Percentiles rank a stretch among this genome's conserved stretches.
phyloP scores from a whole-genome alignment of 2,888 invertebrate species.

The Linyphia triangularis region DNA sequence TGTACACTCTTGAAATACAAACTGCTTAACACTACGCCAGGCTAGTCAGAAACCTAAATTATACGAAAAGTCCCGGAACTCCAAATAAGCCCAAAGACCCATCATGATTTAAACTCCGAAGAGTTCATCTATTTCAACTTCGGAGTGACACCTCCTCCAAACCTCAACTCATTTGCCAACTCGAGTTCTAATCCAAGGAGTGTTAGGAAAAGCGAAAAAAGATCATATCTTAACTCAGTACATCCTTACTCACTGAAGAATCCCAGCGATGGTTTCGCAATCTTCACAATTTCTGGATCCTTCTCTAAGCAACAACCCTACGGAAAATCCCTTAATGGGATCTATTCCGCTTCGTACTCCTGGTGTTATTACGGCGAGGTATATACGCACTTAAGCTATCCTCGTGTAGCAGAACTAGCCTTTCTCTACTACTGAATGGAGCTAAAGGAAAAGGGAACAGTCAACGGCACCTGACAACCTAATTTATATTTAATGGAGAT shows the following conservation, averaged over 20 bases:
- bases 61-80: too few relatives aligned
- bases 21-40: too few relatives aligned
- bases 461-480: slow-evolving; percentile 72
- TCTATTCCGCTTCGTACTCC: background rate
- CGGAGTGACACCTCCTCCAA: background rate
- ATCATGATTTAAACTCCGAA: background rate
- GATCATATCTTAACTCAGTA: background rate
- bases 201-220: background rate
- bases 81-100: background rate
- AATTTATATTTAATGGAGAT: slow-evolving; percentile 76
- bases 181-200: background rate
- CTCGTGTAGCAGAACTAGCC: background rate
- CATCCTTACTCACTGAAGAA: background rate
- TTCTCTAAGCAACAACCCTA: background rate
- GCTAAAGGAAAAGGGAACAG: slow-evolving; percentile 33
- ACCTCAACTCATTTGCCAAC: background rate
- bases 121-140: background rate
- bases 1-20: too few relatives aligned
- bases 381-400: background rate
- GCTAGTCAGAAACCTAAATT: too few relatives aligned
- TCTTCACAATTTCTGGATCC: background rate
- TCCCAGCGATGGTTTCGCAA: background rate
- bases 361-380: slow-evolving; percentile 3
- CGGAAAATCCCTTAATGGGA: background rate
- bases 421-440: background rate